Evolutionary conservation across 2,113 vertebrate genomes (phyloP).

Genomic region (Larimichthys polyactis): DNA sequence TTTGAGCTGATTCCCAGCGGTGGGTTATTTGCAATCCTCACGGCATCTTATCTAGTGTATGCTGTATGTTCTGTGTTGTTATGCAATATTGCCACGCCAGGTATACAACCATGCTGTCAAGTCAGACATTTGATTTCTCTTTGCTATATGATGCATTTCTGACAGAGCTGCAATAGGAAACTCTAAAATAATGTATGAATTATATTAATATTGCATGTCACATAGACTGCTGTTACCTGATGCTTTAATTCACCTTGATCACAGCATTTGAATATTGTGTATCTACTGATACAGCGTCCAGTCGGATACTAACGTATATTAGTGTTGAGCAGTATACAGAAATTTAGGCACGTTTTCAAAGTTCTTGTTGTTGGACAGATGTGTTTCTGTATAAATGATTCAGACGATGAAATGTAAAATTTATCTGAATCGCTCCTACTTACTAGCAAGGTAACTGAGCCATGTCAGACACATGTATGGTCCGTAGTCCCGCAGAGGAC

Average conservation of each 20-base stretch:
- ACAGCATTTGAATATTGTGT: not conserved
- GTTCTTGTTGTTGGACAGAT: no score
- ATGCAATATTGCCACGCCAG: conserved; percentile 8
- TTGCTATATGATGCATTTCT: conserved; percentile 7
- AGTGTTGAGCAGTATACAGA: no score
- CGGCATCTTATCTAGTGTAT: conserved; percentile 17
- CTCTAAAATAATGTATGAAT: conserved; percentile 2
- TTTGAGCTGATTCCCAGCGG: conserved; percentile 29
- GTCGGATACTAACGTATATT: not conserved
- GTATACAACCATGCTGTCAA: not conserved
- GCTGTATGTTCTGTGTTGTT: conserved; percentile 27
- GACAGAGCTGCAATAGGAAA: not conserved
- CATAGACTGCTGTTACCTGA: not conserved
- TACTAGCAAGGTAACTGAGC: no score
- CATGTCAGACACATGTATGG: no score
- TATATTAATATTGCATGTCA: conserved; percentile 14
- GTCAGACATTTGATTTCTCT: conserved; percentile 5
- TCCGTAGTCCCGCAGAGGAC: no score
- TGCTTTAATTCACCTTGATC: not conserved
- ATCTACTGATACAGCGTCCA: not conserved
- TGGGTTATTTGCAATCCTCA: conserved; percentile 32
- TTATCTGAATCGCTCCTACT: no score
- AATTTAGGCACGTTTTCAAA: no score
- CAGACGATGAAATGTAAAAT: no score
- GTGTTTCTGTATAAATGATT: no score